Evolutionary conservation across 2,797 vertebrate genomes (phyloP), one percentile per base, ranked within the genome.

Genomic region (Gallinago stenura): DNA sequence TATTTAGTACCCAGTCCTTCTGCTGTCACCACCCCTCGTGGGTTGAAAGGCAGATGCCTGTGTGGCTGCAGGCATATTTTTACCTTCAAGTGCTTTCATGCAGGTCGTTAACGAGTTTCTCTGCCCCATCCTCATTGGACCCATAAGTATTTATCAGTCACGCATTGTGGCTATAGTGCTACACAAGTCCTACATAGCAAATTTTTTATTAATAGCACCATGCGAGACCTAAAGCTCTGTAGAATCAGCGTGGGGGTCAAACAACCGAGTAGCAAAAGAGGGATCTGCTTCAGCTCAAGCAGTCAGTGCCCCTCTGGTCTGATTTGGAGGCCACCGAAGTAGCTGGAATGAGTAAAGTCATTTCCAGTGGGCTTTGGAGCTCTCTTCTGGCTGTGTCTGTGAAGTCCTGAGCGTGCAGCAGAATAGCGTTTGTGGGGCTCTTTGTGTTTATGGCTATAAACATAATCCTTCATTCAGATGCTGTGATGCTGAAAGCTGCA

Each of bases 401-500:
- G 80, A 93, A 90, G 54, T 62, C 17, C 46, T 72, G 69, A 75
- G 30, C 15, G 9, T 48, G 54, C 56, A 84, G 70, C 21, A 76
- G 54, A 65, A 51, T 31, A 69, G 43, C 2, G 2, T 71, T 79
- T 73, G 51, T 62, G 51, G 16, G 35, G 48, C 24, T 84, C 10
- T 87, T 92, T 89, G 60, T 73, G 39, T 72, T 92, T 84, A 45
- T 82, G 53, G 19, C 73, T 92, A 45, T 62, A 83, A 89, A 71
- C 31, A 45, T 82, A 96, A 95, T 90, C 75, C 58, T 90, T 90
- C 53, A 35, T 73, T 94, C 78, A 84, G 60, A 77, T 46, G 57
- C 45, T 68, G 17, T 65, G 84, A 75, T 89, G 68, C 50, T 94
- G 92, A 94, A 92, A 94, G 82, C 66, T 45, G 66, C 72, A 79